Evolutionary conservation across 1,140 invertebrate genomes (phyloP), one percentile per base, ranked within the genome.

Genomic region (Plutomurus gul): DNA sequence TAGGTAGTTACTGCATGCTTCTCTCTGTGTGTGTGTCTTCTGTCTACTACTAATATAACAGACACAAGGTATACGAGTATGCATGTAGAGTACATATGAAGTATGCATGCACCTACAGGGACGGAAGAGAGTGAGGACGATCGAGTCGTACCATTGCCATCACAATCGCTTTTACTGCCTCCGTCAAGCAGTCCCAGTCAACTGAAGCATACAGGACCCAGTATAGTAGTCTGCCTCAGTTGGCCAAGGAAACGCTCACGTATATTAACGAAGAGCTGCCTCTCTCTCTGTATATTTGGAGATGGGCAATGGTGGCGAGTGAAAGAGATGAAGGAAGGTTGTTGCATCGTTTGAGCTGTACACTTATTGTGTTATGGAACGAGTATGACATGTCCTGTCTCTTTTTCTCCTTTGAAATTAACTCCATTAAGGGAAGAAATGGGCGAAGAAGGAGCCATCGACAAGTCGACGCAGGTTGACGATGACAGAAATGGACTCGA

Each of bases 381-480:
- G 25, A 33, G 49, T 22, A 27, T 56, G 49, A 25, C 7, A 56
- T 56, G 20, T 25, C 8, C 22, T n/a, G 36, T 27, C 27, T 33
- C 27, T 65, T 65, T 65, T 6, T 65, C 36, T 11, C 25, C 36
- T 65, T 7, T 25, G 36, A 65, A 65, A 65, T 65, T 65, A 65
- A 65, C 13, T 65, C 56, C 56, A 65, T 65, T 65, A 65, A 65
- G 56, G 25, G 56, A 65, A 65, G 56, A 65, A 65, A 65, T 65
- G 56, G 56, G 30, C 18, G 27, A 65, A 30, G 56, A 65, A 65
- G 56, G 56, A 65, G 56, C 56, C 56, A 65, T 65, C 56, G 56
- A 65, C 56, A 65, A 65, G 56, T 65, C 56, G 56, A 65, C 56
- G 56, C 36, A 65, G 56, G 56, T 47, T 75, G 73, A 75, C 43